Percentiles rank a stretch among this genome's conserved stretches.
phyloP scores from a whole-genome alignment of 2,888 invertebrate genomes.

The Dynastes hyllus region DNA sequence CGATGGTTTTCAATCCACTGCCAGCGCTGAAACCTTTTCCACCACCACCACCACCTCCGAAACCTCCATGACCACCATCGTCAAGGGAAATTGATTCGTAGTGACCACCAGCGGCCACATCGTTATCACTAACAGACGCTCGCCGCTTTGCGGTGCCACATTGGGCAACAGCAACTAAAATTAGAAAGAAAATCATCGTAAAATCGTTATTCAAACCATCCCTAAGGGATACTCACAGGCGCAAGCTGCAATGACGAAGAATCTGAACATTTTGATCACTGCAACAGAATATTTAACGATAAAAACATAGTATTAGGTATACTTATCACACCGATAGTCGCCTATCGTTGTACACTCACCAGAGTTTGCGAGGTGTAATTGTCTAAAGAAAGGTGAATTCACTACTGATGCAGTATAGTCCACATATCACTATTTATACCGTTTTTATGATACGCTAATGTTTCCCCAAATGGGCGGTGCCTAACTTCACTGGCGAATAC shows the following conservation, averaged over 20 bases:
- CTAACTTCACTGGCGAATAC: conserved; percentile 29
- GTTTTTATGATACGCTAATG: conserved; percentile 39
- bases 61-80: conserved; percentile 50
- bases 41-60: conserved; percentile 47
- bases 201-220: not conserved
- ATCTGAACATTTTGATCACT: conserved; percentile 54
- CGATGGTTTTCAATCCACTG: conserved; percentile 77
- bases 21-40: conserved; percentile 75
- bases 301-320: not conserved
- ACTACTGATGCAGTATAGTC: conserved; percentile 42
- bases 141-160: conserved; percentile 48
- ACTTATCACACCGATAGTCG: too few relatives aligned
- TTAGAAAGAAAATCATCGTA: conserved; percentile 1
- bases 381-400: conserved; percentile 41
- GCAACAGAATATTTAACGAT: conserved; percentile 22
- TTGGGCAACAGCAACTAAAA: conserved; percentile 45
- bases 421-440: conserved; percentile 47
- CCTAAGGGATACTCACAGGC: conserved; percentile 54
- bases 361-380: conserved; percentile 45
- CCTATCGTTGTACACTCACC: conserved; percentile 25
- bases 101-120: conserved; percentile 47
- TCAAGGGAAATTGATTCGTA: conserved; percentile 48
- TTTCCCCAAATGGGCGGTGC: conserved; percentile 42
- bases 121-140: conserved; percentile 50
- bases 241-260: conserved; percentile 56